phyloP scores from a whole-genome alignment of 2,797 vertebrate genomes.

The Acrocephalus scirpaceus region DNA sequence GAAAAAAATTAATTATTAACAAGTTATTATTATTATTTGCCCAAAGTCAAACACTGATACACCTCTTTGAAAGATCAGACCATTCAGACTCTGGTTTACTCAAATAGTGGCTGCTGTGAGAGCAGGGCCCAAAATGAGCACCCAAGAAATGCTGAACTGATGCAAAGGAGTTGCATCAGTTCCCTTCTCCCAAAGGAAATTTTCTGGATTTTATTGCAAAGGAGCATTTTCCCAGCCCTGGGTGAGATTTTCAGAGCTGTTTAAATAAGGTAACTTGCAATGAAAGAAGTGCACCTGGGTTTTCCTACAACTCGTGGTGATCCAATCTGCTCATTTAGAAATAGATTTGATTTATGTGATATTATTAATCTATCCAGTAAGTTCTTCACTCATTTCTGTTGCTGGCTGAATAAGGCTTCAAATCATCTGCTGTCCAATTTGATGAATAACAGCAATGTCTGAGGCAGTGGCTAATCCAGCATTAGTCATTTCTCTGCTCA shows the following conservation, averaged over 20 bases:
- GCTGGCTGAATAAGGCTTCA: conserved; percentile 19
- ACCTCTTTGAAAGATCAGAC: neutral
- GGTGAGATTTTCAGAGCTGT: neutral
- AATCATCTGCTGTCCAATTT: neutral
- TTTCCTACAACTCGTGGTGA: neutral
- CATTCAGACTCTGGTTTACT: neutral
- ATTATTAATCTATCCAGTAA: neutral
- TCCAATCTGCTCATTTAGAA: neutral
- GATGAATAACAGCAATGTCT: neutral
- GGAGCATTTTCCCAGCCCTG: neutral
- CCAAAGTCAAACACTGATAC: neutral
- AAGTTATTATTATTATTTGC: neutral
- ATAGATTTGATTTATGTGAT: neutral
- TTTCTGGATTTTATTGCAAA: neutral
- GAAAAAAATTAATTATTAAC: neutral
- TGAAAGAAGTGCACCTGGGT: neutral
- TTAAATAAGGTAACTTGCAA: neutral
- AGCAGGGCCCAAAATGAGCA: neutral
- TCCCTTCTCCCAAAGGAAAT: neutral
- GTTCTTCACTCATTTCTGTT: neutral
- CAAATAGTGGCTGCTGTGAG: neutral
- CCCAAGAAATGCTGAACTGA: neutral
- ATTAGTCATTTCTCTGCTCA: neutral
- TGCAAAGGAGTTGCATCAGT: neutral
- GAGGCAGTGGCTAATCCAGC: neutral